A percentile compares a stretch with the other conserved stretches of the same genome.
These are phyloP conservation scores for Ctenicera cuprea DNA, from an alignment of 2,888 invertebrate genomes.

Conservation along the genomic window DNA sequence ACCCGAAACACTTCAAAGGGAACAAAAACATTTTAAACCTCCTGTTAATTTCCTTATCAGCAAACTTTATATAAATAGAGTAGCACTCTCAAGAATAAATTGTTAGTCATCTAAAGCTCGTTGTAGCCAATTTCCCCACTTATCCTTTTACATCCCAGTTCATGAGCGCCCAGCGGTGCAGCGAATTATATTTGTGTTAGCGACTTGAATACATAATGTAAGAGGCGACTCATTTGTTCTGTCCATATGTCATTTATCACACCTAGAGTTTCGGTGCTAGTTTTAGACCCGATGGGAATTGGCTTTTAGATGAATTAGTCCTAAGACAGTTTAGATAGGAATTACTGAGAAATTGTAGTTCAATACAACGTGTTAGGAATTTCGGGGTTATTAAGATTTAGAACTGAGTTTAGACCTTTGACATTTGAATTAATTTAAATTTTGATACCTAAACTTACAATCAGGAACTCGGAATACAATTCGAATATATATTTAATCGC, in stretches of 20 bases:
- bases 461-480: no score
- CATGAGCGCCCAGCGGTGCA: slow-evolving; percentile 39
- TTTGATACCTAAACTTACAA: no score
- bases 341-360: no score
- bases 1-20: slow-evolving; percentile 7
- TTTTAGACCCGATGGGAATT: slow-evolving; percentile 7
- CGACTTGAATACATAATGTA: slow-evolving; percentile 46
- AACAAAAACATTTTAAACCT: slow-evolving; percentile 16
- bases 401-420: not conserved
- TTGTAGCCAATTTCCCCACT: slow-evolving; percentile 43
- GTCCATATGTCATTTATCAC: slow-evolving; percentile 43
- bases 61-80: slow-evolving; percentile 38
- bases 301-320: slow-evolving; percentile 28
- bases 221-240: slow-evolving; percentile 36
- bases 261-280: not conserved
- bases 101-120: slow-evolving; percentile 43
- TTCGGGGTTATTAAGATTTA: not conserved
- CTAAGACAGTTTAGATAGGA: slow-evolving; percentile 7
- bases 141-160: slow-evolving; percentile 42
- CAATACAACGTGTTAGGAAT: not conserved
- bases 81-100: slow-evolving; percentile 37
- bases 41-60: slow-evolving; percentile 31
- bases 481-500: no score
- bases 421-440: not conserved
- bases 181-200: slow-evolving; percentile 44